Evolutionary conservation across 2,888 invertebrate species (phyloP).

Genomic region (Acleris laterana): DNA sequence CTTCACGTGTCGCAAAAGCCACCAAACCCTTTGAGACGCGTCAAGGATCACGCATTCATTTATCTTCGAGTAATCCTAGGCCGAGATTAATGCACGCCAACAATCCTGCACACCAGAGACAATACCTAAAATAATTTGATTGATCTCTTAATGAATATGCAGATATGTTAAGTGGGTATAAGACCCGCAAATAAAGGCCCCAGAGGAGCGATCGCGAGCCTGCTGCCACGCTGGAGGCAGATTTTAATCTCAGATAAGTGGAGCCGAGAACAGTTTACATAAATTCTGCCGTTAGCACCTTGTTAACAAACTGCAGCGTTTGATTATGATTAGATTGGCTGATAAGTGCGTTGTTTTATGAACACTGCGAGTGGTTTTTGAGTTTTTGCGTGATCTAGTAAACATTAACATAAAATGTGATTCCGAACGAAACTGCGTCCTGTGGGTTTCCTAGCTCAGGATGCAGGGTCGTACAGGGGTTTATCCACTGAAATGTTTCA

Average conservation of each 20-base stretch:
- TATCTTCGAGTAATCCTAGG: conserved; percentile 29
- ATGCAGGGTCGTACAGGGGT: too few species aligned
- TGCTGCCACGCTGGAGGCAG: conserved; percentile 65
- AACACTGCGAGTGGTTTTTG: background rate
- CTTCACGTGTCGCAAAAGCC: conserved; percentile 13
- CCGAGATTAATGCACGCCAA: conserved; percentile 46
- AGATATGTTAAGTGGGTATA: conserved; percentile 79
- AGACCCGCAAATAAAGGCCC: conserved; percentile 76
- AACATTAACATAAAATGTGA: too few species aligned
- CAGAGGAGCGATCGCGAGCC: conserved; percentile 78
- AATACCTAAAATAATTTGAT: conserved; percentile 65
- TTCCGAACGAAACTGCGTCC: too few species aligned
- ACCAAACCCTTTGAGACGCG: conserved; percentile 17
- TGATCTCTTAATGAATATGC: conserved; percentile 82
- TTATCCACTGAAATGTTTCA: too few species aligned
- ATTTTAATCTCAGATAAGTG: conserved; percentile 84
- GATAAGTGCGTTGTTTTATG: conserved; percentile 56
- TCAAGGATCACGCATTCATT: conserved; percentile 27
- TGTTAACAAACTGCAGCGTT: conserved; percentile 81
- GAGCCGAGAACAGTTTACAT: conserved; percentile 79
- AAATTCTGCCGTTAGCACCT: conserved; percentile 82
- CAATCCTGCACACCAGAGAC: conserved; percentile 45
- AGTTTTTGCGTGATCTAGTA: too few species aligned
- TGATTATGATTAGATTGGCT: conserved; percentile 75
- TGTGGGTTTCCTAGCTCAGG: too few species aligned